Base-by-base conservation (phyloP, 1,140 invertebrate species). In the Drosophila nebulosa region DNA sequence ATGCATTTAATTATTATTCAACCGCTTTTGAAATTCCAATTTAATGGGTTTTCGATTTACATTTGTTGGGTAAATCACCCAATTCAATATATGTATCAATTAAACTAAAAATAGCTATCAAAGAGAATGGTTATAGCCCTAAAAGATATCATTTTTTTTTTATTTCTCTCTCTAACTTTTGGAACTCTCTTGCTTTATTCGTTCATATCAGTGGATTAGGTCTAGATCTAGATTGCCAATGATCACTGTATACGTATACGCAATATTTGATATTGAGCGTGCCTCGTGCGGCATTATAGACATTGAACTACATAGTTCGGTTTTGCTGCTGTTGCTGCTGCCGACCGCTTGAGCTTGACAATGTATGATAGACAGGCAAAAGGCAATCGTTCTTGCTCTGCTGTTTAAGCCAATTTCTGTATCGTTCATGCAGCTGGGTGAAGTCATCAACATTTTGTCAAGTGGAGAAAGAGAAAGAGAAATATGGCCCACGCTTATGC, bases 271-370 rank as follows among this genome's bases (percentile, higher is more conserved):
- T 32, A 46, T 36, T 63, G 70, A 61, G 66, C 66, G 35, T 65
- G 56, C 35, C 36, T 39, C 24, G 51, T 50, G 6, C 32, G 61
- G 32, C 30, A 18, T 42, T 53, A 10, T 53, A 64, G 68, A 56
- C 74, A 83, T 84, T 83, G 79, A 83, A 83, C 79, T 78, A n/a
- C n/a, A n/a, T n/a, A 84, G 79, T 83, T 84, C 79, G 64, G 74
- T 65, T 81, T 64, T 46, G 32, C 36, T 18, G 69, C 21, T 36
- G 27, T n/a, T n/a, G n/a, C n/a, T n/a, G 39, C 7, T 14, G 21
- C 4, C 7, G 24, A 52, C 55, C n/a, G 55, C 39, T 72, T 67
- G 26, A 46, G 56, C 58, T 51, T 60, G 26, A 22, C 10, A 50
- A 36, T 32, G 10, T 60, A 7, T 69, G 65, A 52, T 52, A 71